Conservation (phyloP, 2,113 vertebrate species). For the Phylloscopus whistleri region DNA sequence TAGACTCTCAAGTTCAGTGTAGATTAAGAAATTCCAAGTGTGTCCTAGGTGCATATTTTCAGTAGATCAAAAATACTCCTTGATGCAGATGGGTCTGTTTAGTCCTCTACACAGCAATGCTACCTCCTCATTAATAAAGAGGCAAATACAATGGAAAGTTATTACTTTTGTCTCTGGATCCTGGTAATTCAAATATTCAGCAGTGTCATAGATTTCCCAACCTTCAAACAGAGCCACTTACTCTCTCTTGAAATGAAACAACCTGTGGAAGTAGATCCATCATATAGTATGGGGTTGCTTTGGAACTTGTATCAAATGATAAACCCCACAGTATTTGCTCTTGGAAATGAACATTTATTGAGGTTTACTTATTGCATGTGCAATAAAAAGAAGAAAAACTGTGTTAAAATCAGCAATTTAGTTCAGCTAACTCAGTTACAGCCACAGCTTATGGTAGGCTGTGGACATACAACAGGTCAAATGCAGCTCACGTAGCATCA, state of each 20-base stretch:
- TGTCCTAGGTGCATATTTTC: background rate
- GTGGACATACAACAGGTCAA: background rate
- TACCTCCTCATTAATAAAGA: background rate
- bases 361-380: background rate
- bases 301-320: background rate
- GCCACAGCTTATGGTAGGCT: background rate
- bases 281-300: background rate
- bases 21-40: background rate
- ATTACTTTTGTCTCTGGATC: background rate
- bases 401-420: background rate
- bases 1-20: background rate
- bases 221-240: background rate
- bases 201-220: background rate
- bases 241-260: background rate
- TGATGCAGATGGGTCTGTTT: background rate
- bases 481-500: background rate
- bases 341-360: background rate
- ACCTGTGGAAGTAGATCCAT: background rate
- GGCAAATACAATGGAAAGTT: background rate
- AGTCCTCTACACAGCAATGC: background rate
- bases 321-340: background rate
- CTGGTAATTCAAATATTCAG: background rate
- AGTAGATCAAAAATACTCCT: background rate
- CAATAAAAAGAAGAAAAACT: background rate
- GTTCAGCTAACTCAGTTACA: background rate